These are phyloP conservation scores for Ceyx melanurus DNA, from an alignment of 2,113 vertebrate genomes.

Conservation along the genomic window DNA sequence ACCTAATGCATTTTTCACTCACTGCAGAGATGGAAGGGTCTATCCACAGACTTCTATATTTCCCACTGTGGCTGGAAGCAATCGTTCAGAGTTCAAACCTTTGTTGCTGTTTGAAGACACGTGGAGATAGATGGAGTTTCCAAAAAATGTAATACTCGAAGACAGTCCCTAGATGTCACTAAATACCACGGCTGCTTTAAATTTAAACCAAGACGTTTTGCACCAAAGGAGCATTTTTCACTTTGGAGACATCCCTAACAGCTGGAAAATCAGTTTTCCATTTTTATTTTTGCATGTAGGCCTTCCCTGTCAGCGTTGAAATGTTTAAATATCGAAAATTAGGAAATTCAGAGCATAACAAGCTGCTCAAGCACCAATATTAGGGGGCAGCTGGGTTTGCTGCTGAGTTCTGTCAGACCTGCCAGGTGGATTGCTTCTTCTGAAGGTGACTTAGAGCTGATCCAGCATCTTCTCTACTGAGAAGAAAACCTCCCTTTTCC, in stretches of 20 bases:
- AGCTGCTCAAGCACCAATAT: neutral
- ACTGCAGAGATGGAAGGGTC: neutral
- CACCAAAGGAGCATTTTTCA: neutral
- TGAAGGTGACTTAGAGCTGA: neutral
- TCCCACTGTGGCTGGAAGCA: fast-evolving
- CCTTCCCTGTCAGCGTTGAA: neutral
- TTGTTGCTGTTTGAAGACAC: neutral
- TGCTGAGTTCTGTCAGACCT: neutral
- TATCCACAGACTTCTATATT: neutral
- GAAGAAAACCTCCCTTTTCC: neutral
- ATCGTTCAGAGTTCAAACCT: neutral
- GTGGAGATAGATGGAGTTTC: neutral
- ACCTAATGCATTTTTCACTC: neutral
- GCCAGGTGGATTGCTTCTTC: neutral
- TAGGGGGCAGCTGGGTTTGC: neutral
- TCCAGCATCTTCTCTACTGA: neutral
- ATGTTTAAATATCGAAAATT: neutral
- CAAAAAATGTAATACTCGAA: slow-evolving; percentile 18
- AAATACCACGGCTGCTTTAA: slow-evolving; percentile 37
- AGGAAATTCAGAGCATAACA: neutral
- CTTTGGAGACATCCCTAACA: neutral
- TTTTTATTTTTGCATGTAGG: neutral
- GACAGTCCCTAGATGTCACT: slow-evolving; percentile 72
- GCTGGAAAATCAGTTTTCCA: neutral
- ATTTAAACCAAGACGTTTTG: neutral